Conservation (phyloP, 1,140 invertebrate species). For the Drosophila kanapiae region DNA sequence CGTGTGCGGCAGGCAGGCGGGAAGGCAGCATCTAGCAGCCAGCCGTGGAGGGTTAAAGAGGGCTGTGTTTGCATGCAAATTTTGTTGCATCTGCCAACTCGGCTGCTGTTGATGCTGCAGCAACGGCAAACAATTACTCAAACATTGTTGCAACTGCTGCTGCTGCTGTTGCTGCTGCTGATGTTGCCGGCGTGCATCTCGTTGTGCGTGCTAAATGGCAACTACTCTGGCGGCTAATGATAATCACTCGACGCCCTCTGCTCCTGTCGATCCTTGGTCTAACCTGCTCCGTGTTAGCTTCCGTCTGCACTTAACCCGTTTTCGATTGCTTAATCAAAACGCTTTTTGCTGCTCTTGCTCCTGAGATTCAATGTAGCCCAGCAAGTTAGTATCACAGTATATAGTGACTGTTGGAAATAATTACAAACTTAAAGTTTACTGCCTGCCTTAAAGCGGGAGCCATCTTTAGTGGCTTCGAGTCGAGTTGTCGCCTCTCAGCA, state of each 20-base stretch:
- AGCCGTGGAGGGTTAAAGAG: conserved; percentile 5
- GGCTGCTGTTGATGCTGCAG: conserved; percentile 51
- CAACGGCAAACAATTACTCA: conserved; percentile 79
- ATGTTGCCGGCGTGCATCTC: conserved; percentile 38
- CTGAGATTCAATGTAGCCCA: conserved; percentile 20
- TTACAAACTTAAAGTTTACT: background rate
- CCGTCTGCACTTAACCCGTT: conserved; percentile 6
- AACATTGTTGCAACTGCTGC: conserved; percentile 74
- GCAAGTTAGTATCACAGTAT: conserved; percentile 17
- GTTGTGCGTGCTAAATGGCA: conserved; percentile 80
- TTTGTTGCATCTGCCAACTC: conserved; percentile 64
- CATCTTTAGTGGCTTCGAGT: background rate
- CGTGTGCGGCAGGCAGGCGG: conserved; percentile 51
- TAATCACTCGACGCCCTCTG: conserved; percentile 69
- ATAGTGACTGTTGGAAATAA: background rate
- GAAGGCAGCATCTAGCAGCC: conserved; percentile 3
- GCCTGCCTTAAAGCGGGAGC: conserved; percentile 14
- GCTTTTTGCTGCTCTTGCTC: conserved; percentile 1
- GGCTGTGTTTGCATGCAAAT: conserved; percentile 71
- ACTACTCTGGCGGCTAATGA: conserved; percentile 75
- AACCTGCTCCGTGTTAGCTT: conserved; percentile 9
- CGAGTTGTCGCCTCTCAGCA: conserved; percentile 40
- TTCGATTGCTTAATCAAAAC: conserved; percentile 56
- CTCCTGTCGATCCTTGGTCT: conserved; percentile 25
- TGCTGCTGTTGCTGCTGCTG: conserved; percentile 32